Conservation (phyloP, 2,113 vertebrate genomes). For the Formicarius rufipectus region DNA sequence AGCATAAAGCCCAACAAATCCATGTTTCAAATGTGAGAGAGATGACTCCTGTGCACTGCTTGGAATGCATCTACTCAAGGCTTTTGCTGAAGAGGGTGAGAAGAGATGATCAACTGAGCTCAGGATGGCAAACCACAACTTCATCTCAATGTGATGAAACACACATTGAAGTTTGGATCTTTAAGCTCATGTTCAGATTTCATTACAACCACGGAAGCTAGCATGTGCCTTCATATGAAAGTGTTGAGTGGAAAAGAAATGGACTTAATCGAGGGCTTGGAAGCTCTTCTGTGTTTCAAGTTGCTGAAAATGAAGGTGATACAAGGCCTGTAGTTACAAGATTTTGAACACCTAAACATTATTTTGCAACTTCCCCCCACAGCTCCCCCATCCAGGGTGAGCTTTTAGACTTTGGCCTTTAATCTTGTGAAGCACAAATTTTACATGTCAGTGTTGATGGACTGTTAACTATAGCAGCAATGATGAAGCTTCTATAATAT, state of each 20-base stretch:
- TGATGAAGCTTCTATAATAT: constrained; percentile 66
- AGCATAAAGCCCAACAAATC: background rate
- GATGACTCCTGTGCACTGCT: background rate
- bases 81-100: background rate
- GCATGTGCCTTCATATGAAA: background rate
- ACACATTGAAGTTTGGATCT: background rate
- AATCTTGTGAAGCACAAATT: constrained; percentile 33
- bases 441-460: background rate
- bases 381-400: background rate
- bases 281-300: background rate
- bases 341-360: background rate
- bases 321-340: background rate
- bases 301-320: background rate
- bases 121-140: background rate
- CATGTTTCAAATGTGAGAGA: background rate
- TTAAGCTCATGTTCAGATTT: background rate
- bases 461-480: constrained; percentile 22
- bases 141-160: background rate
- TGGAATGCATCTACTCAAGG: background rate
- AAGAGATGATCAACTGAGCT: background rate
- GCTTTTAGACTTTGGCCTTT: constrained; percentile 26
- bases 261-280: background rate
- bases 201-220: background rate
- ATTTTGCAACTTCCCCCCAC: constrained; percentile 9
- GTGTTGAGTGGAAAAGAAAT: background rate